phyloP scores from a whole-genome alignment of 92 coral and sea anemone genomes.

The Umimayanthus chanpuru region DNA sequence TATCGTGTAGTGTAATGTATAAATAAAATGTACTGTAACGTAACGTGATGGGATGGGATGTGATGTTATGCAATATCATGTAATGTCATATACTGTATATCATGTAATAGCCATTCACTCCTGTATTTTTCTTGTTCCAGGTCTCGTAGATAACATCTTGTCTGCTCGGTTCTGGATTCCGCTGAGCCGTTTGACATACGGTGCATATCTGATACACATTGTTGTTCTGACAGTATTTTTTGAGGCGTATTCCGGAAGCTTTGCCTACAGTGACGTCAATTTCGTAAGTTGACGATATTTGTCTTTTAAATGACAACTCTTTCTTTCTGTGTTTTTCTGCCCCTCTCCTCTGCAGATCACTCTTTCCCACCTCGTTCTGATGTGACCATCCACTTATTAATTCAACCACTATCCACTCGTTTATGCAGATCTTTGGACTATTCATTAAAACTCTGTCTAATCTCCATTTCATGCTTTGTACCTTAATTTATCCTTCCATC shows the following conservation, averaged over 20 bases:
- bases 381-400: not conserved
- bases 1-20: too few species aligned
- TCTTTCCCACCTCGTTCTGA: not conserved
- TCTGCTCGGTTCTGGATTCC: conserved; percentile 65
- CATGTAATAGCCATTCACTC: not conserved
- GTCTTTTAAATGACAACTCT: not conserved
- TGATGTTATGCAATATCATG: too few species aligned
- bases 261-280: conserved; percentile 41
- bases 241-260: not conserved
- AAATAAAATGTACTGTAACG: too few species aligned
- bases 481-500: too few species aligned
- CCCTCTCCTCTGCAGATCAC: not conserved
- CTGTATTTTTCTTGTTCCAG: conserved; percentile 10
- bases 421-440: too few species aligned
- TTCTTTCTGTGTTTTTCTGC: not conserved
- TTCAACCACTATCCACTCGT: too few species aligned
- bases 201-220: conserved; percentile 50
- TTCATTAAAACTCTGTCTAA: too few species aligned
- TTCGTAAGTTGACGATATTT: conserved; percentile 24
- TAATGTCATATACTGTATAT: too few species aligned
- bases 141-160: conserved; percentile 47
- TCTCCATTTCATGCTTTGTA: too few species aligned
- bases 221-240: conserved; percentile 35
- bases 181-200: conserved; percentile 57
- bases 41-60: too few species aligned